Evolutionary conservation across 2,113 vertebrate genomes (phyloP), one percentile per base, ranked within the genome.

Genomic region (Cyprinodon variegatus): DNA sequence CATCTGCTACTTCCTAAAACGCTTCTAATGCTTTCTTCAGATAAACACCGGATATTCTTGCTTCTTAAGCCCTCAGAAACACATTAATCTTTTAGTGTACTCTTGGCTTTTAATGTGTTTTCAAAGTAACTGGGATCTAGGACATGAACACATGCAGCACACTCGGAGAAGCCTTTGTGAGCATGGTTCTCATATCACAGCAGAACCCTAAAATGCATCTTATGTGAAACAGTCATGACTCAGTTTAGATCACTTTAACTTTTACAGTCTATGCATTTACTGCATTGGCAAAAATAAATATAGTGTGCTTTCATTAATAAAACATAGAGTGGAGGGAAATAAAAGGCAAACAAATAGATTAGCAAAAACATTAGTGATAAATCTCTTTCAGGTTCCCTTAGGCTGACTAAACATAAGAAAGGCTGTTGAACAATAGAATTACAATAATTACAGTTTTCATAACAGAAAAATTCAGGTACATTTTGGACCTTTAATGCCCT

Each of bases 291-390:
- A 65, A 76, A 76, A 57, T 9, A 53, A 65, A 43, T 68, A 77
- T 57, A 57, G 17, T 57, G 6, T 37, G 53, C 53, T 72, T 63
- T 61, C 22, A 72, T 76, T 40, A 88, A 81, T 81, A 80, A 77
- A 86, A 81, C 40, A 78, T 65, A 53, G 46, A 61, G 22, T 37
- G 50, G 48, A 20, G n/a, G 48, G 38, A 65, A 83, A 81, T 66
- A 59, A 81, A 74, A 87, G 36, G 50, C 50, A 10, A 78, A 79
- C 67, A 81, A 78, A 76, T 73, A 57, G 29, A 70, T 65, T 79
- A 81, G 82, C 57, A 81, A 74, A 85, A 37, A 60, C 66, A 78
- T 85, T 82, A 78, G 61, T 80, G 68, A 65, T 86, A 83, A 84
- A 83, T 76, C 15, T 59, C 61, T 65, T 63, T 65, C 36, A 61